These are phyloP conservation scores for Cheilosia vulpina DNA, from an alignment of 2,888 invertebrate genomes.

Conservation along the genomic window DNA sequence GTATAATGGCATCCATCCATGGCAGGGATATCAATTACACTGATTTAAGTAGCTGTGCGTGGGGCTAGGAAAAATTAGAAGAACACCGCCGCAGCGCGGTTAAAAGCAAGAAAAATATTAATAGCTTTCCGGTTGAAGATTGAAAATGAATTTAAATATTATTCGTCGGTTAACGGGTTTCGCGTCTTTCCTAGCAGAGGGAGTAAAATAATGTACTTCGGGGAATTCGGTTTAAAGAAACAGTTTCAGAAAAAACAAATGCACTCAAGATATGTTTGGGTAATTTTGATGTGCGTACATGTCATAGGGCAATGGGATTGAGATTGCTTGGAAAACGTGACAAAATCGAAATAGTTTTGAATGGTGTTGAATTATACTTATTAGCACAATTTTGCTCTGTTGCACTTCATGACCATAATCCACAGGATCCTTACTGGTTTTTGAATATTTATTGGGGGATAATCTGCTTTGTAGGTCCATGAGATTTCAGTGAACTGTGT, in stretches of 20 bases:
- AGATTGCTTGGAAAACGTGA: conserved; percentile 14
- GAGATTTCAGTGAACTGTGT: too few species aligned
- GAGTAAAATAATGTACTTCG: too few species aligned
- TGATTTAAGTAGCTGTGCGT: conserved; percentile 26
- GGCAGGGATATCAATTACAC: conserved; percentile 49
- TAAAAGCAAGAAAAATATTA: conserved; percentile 32
- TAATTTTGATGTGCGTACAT: too few species aligned
- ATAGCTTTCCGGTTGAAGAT: conserved; percentile 21
- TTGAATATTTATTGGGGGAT: background rate
- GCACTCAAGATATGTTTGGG: background rate
- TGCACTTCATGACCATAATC: conserved; percentile 13
- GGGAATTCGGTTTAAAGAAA: background rate
- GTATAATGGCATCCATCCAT: background rate
- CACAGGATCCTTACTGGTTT: background rate
- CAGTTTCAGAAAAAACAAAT: background rate
- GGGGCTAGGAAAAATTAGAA: background rate
- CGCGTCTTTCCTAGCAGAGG: background rate
- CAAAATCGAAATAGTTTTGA: background rate
- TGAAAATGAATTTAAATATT: conserved; percentile 38
- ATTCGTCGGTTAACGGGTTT: background rate
- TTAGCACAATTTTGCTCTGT: background rate
- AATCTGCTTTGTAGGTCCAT: too few species aligned
- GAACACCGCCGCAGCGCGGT: background rate
- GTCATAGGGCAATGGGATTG: too few species aligned
- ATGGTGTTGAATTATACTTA: background rate